Evolutionary conservation across 2,888 invertebrate genomes (phyloP), one percentile per base, ranked within the genome.

Genomic region (Thumatha senex): DNA sequence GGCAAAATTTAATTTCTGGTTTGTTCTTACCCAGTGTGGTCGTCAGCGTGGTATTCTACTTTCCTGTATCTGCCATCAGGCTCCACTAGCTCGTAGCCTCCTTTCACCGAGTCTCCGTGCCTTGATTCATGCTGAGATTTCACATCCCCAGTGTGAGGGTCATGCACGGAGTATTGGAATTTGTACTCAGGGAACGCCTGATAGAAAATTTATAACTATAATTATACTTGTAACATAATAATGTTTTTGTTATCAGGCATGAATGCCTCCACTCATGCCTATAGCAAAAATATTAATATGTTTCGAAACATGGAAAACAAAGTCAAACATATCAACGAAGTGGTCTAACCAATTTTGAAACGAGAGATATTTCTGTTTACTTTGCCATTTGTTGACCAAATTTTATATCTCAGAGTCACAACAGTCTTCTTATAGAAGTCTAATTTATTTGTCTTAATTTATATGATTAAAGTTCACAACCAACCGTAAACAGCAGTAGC

Each of bases 31-130:
- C 90, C 90, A 11, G 88, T 86, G 62, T 89, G 90, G 62, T 93
- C 93, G 65, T 94, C 94, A 34, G 94, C 94, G 72, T 92, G 92
- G 83, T 94, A 94, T 67, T 94, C 93, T 24, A 94, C 94, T 70
- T 93, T 94, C 72, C 94, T 90, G 72, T 90, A 84, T 46, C 93
- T 92, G 69, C 94, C 94, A 67, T 94, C 94, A 10, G 94, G 93
- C 68, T 94, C 94, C 30, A 94, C 85, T 8, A 94, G 87, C 56
- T 93, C 93, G 72, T 94, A 94, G 13, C 92, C 93, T 36, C 94
- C 94, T 73, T 92, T 91, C 42, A 94, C 94, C 12, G 92, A 76
- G 76, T 94, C 92, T 0, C 94, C 94, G 77, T 92, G 92, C 0
- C 90, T 85, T 14, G 82, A 76, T 74, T 93, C 93, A 48, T 91